Conservation (phyloP, 1,140 invertebrate genomes). For the Heliconius melpomene region DNA sequence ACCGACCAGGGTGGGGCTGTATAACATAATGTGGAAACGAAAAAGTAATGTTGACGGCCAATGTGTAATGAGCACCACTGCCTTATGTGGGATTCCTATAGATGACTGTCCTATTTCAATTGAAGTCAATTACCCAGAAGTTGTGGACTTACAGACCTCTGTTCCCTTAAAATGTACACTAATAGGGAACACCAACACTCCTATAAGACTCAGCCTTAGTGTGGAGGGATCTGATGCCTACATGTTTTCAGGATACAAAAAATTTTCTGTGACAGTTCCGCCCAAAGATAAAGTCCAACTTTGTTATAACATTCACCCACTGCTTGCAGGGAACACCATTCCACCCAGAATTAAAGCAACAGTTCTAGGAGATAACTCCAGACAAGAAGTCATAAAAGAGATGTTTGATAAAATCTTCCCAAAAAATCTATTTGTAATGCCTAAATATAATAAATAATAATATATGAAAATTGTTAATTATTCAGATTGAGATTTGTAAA, state of each 20-base stretch:
- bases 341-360: constrained; percentile 85
- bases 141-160: constrained; percentile 87
- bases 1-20: constrained; percentile 85
- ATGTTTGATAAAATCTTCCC: constrained; percentile 77
- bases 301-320: constrained; percentile 88
- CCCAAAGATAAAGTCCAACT: constrained; percentile 83
- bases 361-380: constrained; percentile 76
- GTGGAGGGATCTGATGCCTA: constrained; percentile 93
- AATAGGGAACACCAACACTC: constrained; percentile 86
- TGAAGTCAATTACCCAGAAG: constrained; percentile 87
- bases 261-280: constrained; percentile 86
- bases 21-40: constrained; percentile 89
- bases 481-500: constrained; percentile 56
- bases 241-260: constrained; percentile 95
- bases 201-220: constrained; percentile 87
- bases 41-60: constrained; percentile 67
- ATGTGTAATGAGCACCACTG: constrained; percentile 71
- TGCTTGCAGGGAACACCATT: constrained; percentile 86
- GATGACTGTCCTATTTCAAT: constrained; percentile 87
- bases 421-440: constrained; percentile 79
- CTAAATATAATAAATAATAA: constrained; percentile 76
- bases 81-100: constrained; percentile 82
- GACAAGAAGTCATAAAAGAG: constrained; percentile 66
- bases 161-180: constrained; percentile 87
- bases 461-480: constrained; percentile 51